These are phyloP conservation scores for Heliornis fulica DNA, from an alignment of 2,113 vertebrate species.

Conservation along the genomic window DNA sequence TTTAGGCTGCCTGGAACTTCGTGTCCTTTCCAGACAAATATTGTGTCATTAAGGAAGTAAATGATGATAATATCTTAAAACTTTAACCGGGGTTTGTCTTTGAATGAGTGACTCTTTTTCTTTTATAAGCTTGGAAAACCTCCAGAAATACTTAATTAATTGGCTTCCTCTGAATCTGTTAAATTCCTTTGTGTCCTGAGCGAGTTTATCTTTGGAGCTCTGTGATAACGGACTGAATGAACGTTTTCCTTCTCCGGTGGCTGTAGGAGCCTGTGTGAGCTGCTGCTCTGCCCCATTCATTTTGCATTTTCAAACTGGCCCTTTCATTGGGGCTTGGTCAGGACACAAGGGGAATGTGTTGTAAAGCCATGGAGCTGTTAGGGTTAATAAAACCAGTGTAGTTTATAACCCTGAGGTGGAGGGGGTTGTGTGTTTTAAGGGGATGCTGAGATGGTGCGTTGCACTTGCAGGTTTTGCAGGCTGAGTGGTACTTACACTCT, in stretches of 20 bases:
- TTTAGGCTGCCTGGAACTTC: background rate
- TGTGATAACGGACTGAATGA: background rate
- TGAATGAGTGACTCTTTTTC: background rate
- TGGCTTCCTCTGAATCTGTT: background rate
- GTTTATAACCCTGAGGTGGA: background rate
- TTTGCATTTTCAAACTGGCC: background rate
- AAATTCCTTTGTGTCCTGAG: background rate
- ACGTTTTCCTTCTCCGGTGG: background rate
- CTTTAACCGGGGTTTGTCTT: background rate
- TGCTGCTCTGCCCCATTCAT: background rate
- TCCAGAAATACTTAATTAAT: constrained; percentile 10
- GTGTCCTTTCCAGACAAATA: background rate
- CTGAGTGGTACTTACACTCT: background rate
- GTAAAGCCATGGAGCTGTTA: background rate
- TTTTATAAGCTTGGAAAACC: background rate
- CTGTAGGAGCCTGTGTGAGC: background rate
- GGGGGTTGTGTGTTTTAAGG: background rate
- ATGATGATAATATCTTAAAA: background rate
- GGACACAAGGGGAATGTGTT: background rate
- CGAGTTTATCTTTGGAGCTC: background rate
- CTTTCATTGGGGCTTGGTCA: background rate
- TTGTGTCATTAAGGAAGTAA: background rate
- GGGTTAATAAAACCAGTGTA: background rate
- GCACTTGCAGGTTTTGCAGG: background rate
- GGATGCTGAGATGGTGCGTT: no score